Percentiles rank a stretch among this genome's conserved stretches.
These are phyloP conservation scores for Heliothis virescens DNA, from an alignment of 1,140 invertebrate genomes.

Conservation along the genomic window DNA sequence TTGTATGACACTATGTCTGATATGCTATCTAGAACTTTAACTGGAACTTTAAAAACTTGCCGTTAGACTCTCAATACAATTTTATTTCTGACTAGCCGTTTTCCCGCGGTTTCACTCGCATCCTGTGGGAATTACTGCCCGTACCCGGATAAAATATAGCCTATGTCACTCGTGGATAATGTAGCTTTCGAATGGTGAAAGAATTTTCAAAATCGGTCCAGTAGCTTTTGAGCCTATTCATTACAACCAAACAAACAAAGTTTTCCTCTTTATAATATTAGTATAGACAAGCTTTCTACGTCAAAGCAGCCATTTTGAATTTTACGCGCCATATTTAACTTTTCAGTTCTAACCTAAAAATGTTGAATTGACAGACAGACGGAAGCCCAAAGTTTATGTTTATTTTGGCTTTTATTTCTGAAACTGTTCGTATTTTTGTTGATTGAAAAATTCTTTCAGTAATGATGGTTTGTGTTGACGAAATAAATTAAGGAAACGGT, in stretches of 20 bases:
- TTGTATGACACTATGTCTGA: no score
- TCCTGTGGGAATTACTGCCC: no score
- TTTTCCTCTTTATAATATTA: no score
- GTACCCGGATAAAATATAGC: no score
- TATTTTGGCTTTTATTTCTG: constrained; percentile 25
- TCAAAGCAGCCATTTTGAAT: not conserved
- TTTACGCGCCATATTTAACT: constrained; percentile 12
- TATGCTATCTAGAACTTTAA: not conserved
- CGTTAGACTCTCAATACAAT: no score
- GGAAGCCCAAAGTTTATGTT: constrained; percentile 1
- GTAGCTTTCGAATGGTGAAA: no score
- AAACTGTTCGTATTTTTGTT: not conserved
- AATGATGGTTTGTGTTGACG: not conserved
- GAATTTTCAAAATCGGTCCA: no score
- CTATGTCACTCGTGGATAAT: no score
- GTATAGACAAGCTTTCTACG: not conserved
- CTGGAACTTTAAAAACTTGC: not conserved
- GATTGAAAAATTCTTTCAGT: constrained; percentile 12
- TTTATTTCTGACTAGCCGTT: no score
- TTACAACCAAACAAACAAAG: no score
- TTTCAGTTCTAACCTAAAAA: constrained; percentile 16
- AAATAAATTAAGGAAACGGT: not conserved
- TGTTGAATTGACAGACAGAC: not conserved
- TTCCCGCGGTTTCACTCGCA: no score
- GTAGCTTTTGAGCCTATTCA: no score